Conservation (phyloP, 1,140 invertebrate species). For the Ips typographus region DNA sequence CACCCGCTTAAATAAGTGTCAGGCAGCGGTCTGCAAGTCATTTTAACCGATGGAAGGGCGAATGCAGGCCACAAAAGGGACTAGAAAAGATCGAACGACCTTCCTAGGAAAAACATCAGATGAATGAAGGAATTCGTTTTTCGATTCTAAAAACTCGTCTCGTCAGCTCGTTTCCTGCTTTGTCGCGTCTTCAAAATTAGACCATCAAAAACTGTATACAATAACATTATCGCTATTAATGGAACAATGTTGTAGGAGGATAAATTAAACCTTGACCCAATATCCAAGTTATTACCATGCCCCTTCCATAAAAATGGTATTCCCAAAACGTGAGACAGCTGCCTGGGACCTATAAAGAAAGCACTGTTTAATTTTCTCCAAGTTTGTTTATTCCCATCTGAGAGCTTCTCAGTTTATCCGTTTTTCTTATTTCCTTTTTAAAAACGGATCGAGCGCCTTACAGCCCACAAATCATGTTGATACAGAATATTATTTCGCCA, state of each 20-base stretch:
- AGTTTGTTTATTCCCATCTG: constrained; percentile 22
- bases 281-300: no score
- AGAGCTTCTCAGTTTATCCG: constrained; percentile 8
- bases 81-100: constrained; percentile 15
- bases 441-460: constrained; percentile 2
- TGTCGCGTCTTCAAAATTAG: no score
- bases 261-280: no score
- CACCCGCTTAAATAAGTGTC: constrained; percentile 31
- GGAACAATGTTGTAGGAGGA: no score
- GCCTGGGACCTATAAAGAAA: constrained; percentile 2
- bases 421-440: constrained; percentile 15
- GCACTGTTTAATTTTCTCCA: constrained; percentile 11
- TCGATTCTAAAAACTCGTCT: not conserved
- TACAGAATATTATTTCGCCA: constrained; percentile 13
- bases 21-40: constrained; percentile 28
- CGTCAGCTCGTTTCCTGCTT: no score
- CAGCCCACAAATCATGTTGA: constrained; percentile 16
- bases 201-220: no score
- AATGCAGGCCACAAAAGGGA: constrained; percentile 25
- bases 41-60: constrained; percentile 14
- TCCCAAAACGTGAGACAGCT: not conserved
- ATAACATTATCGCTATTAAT: no score
- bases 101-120: constrained; percentile 10
- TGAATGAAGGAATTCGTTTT: constrained; percentile 8
- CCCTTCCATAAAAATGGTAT: no score